A percentile compares a stretch with the other conserved stretches of the same genome.
Conservation (phyloP, 2,113 vertebrate species). For the Merops nubicus region DNA sequence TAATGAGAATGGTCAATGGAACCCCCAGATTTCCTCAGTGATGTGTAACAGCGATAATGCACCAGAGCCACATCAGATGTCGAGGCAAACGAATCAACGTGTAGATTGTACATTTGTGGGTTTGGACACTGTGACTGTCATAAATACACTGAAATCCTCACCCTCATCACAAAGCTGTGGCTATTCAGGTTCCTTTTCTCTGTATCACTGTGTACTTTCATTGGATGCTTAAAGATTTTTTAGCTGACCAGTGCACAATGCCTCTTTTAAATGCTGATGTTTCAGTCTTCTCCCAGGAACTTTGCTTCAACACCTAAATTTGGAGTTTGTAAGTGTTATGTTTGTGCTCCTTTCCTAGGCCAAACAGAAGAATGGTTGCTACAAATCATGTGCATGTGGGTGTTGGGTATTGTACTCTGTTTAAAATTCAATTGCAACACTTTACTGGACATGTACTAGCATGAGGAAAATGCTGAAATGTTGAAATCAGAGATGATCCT, state of each 20-base stretch:
- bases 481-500: conserved; percentile 60
- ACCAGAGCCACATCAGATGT: not conserved
- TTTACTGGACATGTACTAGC: conserved; percentile 45
- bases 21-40: not conserved
- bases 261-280: not conserved
- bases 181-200: not conserved
- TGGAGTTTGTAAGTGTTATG: conserved; percentile 21
- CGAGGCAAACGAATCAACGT: rapidly evolving
- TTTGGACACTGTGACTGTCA: not conserved
- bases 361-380: conserved; percentile 36
- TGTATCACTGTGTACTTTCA: not conserved
- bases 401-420: conserved; percentile 24
- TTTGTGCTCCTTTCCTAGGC: conserved; percentile 52
- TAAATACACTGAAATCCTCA: not conserved
- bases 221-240: conserved; percentile 8
- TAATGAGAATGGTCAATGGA: not conserved
- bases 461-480: conserved; percentile 58
- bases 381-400: conserved; percentile 21
- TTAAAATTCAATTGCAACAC: conserved; percentile 54
- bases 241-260: not conserved
- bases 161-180: not conserved
- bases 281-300: conserved; percentile 39
- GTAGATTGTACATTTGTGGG: not conserved
- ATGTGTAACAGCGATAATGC: not conserved
- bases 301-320: conserved; percentile 22